Conservation (phyloP, 1,140 invertebrate species). For the Drosophila pectinifera region DNA sequence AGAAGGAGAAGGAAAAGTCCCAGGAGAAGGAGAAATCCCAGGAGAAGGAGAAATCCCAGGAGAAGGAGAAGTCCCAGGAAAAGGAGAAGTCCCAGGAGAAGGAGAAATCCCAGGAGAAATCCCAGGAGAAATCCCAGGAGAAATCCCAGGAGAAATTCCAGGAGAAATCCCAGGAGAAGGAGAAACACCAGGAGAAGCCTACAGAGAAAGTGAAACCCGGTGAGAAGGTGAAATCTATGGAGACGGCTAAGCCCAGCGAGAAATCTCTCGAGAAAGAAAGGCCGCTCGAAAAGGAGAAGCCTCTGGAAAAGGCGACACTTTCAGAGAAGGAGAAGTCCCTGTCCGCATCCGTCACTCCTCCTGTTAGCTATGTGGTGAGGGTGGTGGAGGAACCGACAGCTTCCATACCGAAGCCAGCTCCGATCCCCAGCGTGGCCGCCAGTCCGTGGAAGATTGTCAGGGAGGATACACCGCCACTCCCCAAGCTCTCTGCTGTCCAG, state of each 20-base stretch:
- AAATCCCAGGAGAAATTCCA: neutral
- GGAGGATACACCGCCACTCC: slow-evolving; percentile 1
- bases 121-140: neutral
- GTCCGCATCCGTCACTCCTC: neutral
- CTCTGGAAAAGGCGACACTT: neutral
- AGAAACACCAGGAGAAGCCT: neutral
- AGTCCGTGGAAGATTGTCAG: slow-evolving; percentile 35
- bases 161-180: neutral
- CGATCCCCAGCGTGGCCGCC: neutral
- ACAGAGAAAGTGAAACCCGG: neutral
- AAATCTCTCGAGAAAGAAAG: slow-evolving; percentile 17
- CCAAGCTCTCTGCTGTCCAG: slow-evolving; percentile 25
- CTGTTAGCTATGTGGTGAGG: slow-evolving; percentile 10
- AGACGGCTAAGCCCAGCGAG: slow-evolving; percentile 11
- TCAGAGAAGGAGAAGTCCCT: slow-evolving; percentile 1
- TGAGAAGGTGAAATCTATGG: slow-evolving; percentile 10
- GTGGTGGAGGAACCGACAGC: slow-evolving; percentile 11
- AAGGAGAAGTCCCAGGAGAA: slow-evolving; percentile 1
- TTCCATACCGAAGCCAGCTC: neutral
- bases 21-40: neutral
- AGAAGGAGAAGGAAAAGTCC: slow-evolving; percentile 21
- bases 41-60: neutral
- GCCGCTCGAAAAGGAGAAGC: slow-evolving; percentile 10
- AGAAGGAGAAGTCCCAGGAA: neutral
- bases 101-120: neutral